These are phyloP conservation scores for Nyctalus aviator DNA, from an alignment of 2,797 vertebrate species.

Conservation along the genomic window DNA sequence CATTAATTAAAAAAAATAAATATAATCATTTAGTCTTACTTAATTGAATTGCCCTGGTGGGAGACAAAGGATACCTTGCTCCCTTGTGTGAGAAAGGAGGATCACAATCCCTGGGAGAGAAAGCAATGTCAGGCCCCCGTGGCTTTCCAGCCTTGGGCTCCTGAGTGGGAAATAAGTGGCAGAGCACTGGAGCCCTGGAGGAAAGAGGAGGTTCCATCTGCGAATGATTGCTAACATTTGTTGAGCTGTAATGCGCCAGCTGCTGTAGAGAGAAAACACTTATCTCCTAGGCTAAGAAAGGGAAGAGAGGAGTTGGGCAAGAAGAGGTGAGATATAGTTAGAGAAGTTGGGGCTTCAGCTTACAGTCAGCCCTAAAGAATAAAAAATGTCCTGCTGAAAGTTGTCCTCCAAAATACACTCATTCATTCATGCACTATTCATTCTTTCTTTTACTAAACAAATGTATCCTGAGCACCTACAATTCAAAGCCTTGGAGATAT, in stretches of 20 bases:
- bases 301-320: neutral
- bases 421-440: neutral
- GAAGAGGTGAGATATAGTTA: neutral
- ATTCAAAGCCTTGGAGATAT: neutral
- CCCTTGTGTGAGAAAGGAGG: slow-evolving; percentile 6
- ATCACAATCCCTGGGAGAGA: slow-evolving; percentile 17
- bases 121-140: neutral
- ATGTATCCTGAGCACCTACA: neutral
- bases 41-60: slow-evolving; percentile 71
- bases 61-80: slow-evolving; percentile 64
- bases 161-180: slow-evolving; percentile 21
- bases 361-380: neutral
- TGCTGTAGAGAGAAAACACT: neutral
- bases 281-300: neutral
- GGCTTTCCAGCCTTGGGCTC: slow-evolving; percentile 2
- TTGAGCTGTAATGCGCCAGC: neutral
- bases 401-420: neutral
- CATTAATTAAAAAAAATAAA: slow-evolving; percentile 78
- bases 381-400: neutral
- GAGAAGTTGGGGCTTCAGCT: neutral
- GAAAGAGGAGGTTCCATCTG: slow-evolving; percentile 6
- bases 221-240: slow-evolving; percentile 38
- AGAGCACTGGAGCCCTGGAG: neutral
- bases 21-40: slow-evolving; percentile 62
- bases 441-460: neutral